phyloP scores from a whole-genome alignment of 2,888 invertebrate species.

The Serripes groenlandicus region DNA sequence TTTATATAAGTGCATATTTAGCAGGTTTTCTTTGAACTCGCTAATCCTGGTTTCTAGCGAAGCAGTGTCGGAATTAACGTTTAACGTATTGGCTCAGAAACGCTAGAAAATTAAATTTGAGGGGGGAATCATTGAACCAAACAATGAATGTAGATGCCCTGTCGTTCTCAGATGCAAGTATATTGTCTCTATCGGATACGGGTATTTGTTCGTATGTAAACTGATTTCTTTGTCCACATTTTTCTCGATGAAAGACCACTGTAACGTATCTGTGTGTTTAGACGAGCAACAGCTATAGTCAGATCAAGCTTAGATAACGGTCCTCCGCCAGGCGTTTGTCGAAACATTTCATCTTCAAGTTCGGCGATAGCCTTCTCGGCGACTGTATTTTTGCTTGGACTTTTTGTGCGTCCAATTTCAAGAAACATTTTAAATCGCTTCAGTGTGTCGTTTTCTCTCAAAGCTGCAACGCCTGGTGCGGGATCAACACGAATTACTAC shows the following conservation, averaged over 20 bases:
- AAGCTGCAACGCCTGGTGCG: constrained; percentile 39
- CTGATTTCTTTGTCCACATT: constrained; percentile 67
- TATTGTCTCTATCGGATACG: constrained; percentile 15
- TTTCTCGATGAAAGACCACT: constrained; percentile 65
- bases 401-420: constrained; percentile 23
- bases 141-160: background rate
- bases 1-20: background rate
- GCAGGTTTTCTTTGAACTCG: background rate
- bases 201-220: constrained; percentile 55
- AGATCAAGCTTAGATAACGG: background rate
- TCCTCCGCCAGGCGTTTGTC: constrained; percentile 25
- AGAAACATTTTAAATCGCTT: background rate
- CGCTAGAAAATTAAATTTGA: background rate
- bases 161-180: constrained; percentile 14
- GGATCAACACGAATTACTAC: too few species aligned
- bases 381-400: constrained; percentile 59
- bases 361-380: constrained; percentile 75
- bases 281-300: constrained; percentile 10
- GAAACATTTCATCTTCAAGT: constrained; percentile 68
- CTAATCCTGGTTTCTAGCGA: background rate
- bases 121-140: background rate
- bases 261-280: constrained; percentile 56
- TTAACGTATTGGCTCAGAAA: background rate
- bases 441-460: constrained; percentile 11
- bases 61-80: background rate